Conservation (phyloP, 2,888 invertebrate genomes). For the Amblyjoppa proteus region DNA sequence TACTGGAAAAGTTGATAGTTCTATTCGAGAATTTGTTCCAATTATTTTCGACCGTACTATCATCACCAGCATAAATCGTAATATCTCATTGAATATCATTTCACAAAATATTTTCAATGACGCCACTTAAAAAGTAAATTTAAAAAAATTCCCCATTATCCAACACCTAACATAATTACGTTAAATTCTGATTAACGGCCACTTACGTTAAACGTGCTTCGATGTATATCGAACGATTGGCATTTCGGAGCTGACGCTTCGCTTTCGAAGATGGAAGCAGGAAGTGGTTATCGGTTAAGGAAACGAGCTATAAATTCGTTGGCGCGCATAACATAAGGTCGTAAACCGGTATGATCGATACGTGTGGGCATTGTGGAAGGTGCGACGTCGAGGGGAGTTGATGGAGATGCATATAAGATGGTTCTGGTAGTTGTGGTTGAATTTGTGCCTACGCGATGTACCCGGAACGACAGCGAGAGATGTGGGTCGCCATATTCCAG, state of each 20-base stretch:
- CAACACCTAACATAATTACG: background rate
- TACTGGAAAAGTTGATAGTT: background rate
- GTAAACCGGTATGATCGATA: slow-evolving; percentile 22
- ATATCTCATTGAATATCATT: background rate
- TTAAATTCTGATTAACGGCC: slow-evolving; percentile 1
- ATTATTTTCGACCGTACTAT: too few relatives aligned
- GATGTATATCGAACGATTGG: background rate
- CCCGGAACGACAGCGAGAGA: slow-evolving; percentile 8
- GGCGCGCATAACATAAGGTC: slow-evolving; percentile 7
- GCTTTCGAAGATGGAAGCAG: slow-evolving; percentile 15
- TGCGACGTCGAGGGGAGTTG: background rate
- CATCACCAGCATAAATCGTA: too few relatives aligned
- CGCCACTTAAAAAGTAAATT: background rate
- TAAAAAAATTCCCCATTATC: background rate
- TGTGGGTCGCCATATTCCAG: slow-evolving; percentile 1
- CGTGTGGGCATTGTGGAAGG: slow-evolving; percentile 3
- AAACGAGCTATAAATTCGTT: slow-evolving; percentile 44
- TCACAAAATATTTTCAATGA: background rate
- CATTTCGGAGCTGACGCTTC: slow-evolving; percentile 27
- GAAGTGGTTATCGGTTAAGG: slow-evolving; percentile 31
- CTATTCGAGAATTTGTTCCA: too few relatives aligned
- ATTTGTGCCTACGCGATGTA: slow-evolving; percentile 18
- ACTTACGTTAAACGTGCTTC: background rate
- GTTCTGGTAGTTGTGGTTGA: background rate
- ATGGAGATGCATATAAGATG: slow-evolving; percentile 19